Conservation (phyloP, 2,113 vertebrate genomes). For the Bothrops jararaca region DNA sequence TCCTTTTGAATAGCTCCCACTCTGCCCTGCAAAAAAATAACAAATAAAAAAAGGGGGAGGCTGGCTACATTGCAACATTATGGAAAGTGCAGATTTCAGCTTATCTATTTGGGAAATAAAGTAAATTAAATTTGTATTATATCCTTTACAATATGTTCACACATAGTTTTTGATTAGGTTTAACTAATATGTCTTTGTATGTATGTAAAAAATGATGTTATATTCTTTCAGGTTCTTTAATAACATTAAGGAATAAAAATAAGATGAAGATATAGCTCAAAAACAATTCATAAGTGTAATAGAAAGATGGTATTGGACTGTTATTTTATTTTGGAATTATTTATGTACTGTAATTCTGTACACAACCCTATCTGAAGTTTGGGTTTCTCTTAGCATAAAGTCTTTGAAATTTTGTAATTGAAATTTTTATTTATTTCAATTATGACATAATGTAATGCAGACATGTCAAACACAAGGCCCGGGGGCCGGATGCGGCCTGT, state of each 20-base stretch:
- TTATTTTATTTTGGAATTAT: neutral
- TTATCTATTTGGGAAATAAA: neutral
- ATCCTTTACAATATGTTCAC: neutral
- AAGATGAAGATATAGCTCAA: neutral
- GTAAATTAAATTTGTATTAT: neutral
- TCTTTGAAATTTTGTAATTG: neutral
- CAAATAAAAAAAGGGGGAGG: neutral
- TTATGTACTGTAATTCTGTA: neutral
- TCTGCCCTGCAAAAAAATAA: neutral
- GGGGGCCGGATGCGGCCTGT: too few species aligned
- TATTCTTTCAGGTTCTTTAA: neutral
- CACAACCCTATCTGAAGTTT: neutral
- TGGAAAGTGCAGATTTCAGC: neutral
- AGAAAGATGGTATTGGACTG: neutral
- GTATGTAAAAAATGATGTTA: neutral
- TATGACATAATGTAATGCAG: conserved; percentile 1
- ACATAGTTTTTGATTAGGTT: neutral
- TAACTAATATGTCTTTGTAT: neutral
- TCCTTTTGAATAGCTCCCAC: neutral
- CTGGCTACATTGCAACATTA: neutral
- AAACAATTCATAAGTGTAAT: neutral
- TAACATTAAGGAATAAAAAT: neutral
- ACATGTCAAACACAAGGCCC: too few species aligned
- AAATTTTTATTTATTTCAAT: neutral
- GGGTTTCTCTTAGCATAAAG: neutral